These are phyloP conservation scores for Sparus aurata DNA, from an alignment of 2,797 vertebrate species.

Conservation along the genomic window DNA sequence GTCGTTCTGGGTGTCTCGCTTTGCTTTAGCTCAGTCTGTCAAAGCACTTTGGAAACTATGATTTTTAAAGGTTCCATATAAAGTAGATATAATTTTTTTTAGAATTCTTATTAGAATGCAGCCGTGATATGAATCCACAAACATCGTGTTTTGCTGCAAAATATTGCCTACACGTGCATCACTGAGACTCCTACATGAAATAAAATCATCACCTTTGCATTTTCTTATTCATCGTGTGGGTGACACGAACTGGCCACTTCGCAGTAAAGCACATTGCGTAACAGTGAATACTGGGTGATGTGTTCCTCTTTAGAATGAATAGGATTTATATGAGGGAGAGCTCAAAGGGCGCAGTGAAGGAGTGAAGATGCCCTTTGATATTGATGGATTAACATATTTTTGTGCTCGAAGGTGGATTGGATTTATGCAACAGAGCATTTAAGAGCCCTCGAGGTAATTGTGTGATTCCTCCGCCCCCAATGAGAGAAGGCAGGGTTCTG, in stretches of 20 bases:
- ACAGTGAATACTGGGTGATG: constrained; percentile 10
- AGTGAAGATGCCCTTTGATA: constrained; percentile 59
- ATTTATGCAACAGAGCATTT: constrained; percentile 60
- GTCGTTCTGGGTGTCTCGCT: too few relatives aligned
- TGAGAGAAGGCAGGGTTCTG: constrained; percentile 41
- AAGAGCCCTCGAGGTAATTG: constrained; percentile 46
- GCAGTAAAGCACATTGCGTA: constrained; percentile 14
- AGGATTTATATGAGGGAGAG: constrained; percentile 18
- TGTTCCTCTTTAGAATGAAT: constrained; percentile 32
- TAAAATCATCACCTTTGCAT: constrained; percentile 36
- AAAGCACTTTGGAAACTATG: too few relatives aligned
- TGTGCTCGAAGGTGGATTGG: constrained; percentile 56
- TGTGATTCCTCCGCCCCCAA: constrained; percentile 43
- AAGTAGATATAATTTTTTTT: too few relatives aligned
- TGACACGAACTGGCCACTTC: constrained; percentile 42
- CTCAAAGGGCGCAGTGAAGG: constrained; percentile 32
- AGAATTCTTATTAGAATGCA: neutral
- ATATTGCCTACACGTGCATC: constrained; percentile 14
- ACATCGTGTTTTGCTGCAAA: constrained; percentile 24
- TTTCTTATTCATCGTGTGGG: constrained; percentile 49
- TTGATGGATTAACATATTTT: constrained; percentile 66
- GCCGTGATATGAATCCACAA: too few relatives aligned
- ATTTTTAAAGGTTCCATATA: too few relatives aligned
- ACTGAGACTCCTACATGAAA: constrained; percentile 52
- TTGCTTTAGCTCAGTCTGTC: neutral